Evolutionary conservation across 2,113 vertebrate species (phyloP), one percentile per base, ranked within the genome.

Genomic region (Seriola quinqueradiata): DNA sequence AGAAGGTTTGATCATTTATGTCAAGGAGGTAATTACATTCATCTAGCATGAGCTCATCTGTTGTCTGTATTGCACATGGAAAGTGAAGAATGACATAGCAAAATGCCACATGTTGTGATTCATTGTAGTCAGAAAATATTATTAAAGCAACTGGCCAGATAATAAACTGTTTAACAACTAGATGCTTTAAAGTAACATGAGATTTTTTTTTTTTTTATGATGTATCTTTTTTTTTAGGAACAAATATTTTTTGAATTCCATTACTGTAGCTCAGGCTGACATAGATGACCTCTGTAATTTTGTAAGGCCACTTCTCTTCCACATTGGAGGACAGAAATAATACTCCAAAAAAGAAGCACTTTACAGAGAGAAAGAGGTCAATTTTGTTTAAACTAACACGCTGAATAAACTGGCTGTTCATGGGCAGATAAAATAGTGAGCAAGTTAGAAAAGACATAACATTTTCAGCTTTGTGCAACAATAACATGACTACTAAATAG

Each of bases 401-500:
- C 32, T 23, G 48, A 82, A 61, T 80, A 84, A 81, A 83, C 52
- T 57, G 60, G 14, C 68, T 84, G 50, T 54, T 82, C 70, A 40
- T 42, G 4, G 64, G 12, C 54, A 77, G 69, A 86, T 78, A 72
- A 91, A 79, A 64, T 34, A 60, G 48, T 52, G 8, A 21, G 58
- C 12, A 23, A 71, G 38, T 65, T 19, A 59, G n/a, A 3, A 65
- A 75, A 81, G 72, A 38, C 13, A 13, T 50, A 78, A 34, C 7
- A 34, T 75, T 84, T 71, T 75, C 80, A 44, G 70, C 60, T 74
- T 79, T 68, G 36, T 83, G 55, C 42, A 17, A 81, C 85, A 86
- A 72, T 75, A 66, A 74, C 68, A 60, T 34, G 28, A 86, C 77
- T 72, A 13, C 75, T 89, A 77, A 80, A 72, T 67, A 83, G 81